Evolutionary conservation across 2,888 invertebrate species (phyloP), one percentile per base, ranked within the genome.

Genomic region (Hemithea aestivaria): DNA sequence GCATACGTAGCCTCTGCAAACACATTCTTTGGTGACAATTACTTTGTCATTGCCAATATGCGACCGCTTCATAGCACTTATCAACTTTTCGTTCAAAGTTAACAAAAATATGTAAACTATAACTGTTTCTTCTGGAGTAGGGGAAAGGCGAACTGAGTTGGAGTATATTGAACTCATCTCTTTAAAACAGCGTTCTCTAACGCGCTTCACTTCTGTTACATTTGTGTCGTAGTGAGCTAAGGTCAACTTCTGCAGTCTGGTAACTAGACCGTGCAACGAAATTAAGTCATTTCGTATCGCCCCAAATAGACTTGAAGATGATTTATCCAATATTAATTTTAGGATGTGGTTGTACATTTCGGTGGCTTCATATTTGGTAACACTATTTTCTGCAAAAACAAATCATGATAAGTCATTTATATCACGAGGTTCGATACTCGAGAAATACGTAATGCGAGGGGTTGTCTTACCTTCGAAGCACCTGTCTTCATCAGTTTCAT

Each of bases 401-500:
- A 16, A 11, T 30, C 33, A 26, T 16, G 27, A 23, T 24, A 10
- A 16, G 2, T n/a, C n/a, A n/a, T n/a, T n/a, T n/a, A n/a, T n/a
- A n/a, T n/a, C n/a, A n/a, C n/a, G n/a, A n/a, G n/a, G n/a, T n/a
- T n/a, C n/a, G n/a, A n/a, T n/a, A n/a, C n/a, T n/a, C n/a, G n/a
- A n/a, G n/a, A n/a, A n/a, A n/a, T n/a, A n/a, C n/a, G n/a, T n/a
- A n/a, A n/a, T n/a, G n/a, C n/a, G n/a, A n/a, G n/a, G n/a, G n/a
- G n/a, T n/a, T n/a, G 16, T 6, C 41, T 45, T 62, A 78, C 79
- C 73, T 46, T 33, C 32, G n/a, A 47, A 46, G 47, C 85, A 85
- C 26, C 38, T 59, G 11, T 20, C 51, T 57, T 85, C 85, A 51
- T 85, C 85, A 16, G 66, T 60, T 55, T 78, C 73, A 51, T 83